Conservation (phyloP, 1,140 invertebrate species). For the Orius insidiosus region DNA sequence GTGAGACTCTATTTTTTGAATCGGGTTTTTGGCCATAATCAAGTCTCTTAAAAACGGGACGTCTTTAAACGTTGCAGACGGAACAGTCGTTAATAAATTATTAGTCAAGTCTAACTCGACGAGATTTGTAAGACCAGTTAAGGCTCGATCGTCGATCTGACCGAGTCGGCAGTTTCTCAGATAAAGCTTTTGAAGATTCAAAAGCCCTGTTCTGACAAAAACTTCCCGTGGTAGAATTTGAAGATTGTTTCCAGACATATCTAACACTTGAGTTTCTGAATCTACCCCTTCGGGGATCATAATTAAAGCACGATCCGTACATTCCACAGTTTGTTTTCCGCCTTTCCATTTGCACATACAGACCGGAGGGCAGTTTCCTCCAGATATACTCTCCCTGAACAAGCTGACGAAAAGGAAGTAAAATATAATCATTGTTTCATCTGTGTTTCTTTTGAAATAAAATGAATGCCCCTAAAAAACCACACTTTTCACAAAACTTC, state of each 20-base stretch:
- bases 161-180: conserved; percentile 62
- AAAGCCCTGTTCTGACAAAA: conserved; percentile 57
- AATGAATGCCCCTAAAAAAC: not conserved
- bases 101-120: conserved; percentile 73
- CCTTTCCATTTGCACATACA: conserved; percentile 85
- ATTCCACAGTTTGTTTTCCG: conserved; percentile 80
- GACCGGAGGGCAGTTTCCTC: conserved; percentile 45
- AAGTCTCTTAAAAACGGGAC: conserved; percentile 65
- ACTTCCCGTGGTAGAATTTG: conserved; percentile 61
- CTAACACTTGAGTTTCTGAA: conserved; percentile 73
- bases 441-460: not conserved
- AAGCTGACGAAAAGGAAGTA: conserved; percentile 3
- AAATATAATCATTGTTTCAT: conserved; percentile 9
- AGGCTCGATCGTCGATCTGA: conserved; percentile 65
- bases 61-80: conserved; percentile 55
- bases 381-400: conserved; percentile 14
- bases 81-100: conserved; percentile 60
- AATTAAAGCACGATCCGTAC: conserved; percentile 58
- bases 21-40: conserved; percentile 59
- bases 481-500: not conserved
- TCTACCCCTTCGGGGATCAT: conserved; percentile 66
- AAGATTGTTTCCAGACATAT: conserved; percentile 71
- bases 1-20: conserved; percentile 53
- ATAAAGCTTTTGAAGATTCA: conserved; percentile 74
- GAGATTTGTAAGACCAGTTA: conserved; percentile 68